phyloP scores from a whole-genome alignment of 1,140 invertebrate genomes.

The Nomia melanderi region DNA sequence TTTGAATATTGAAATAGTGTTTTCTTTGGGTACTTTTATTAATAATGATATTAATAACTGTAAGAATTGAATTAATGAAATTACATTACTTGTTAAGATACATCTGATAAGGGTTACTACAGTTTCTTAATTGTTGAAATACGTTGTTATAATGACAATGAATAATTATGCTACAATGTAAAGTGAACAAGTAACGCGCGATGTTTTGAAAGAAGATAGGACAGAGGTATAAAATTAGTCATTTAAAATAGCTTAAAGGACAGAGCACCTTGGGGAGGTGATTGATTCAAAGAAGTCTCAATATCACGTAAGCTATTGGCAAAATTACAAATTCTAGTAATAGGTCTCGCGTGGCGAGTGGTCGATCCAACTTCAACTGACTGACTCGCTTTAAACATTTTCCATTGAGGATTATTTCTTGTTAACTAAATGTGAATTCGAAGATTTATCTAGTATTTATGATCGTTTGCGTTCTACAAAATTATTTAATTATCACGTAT shows the following conservation, averaged over 20 bases:
- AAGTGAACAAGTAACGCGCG: too few species aligned
- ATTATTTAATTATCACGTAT: background rate
- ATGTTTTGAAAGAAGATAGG: background rate
- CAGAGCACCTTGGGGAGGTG: background rate
- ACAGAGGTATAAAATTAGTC: conserved; percentile 2
- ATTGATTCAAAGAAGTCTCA: background rate
- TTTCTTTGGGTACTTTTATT: too few species aligned
- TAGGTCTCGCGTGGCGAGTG: background rate
- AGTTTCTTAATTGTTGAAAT: too few species aligned
- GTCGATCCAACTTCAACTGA: background rate
- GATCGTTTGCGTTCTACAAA: background rate
- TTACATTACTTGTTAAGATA: too few species aligned
- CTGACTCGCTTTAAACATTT: background rate
- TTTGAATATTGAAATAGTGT: too few species aligned
- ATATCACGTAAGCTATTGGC: conserved; percentile 26
- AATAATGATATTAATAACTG: too few species aligned
- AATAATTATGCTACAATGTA: too few species aligned
- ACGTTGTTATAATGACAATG: too few species aligned
- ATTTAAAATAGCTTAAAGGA: conserved; percentile 32
- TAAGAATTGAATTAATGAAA: too few species aligned
- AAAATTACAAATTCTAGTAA: conserved; percentile 21
- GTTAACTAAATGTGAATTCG: too few species aligned
- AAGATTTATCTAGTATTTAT: too few species aligned
- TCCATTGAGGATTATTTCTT: background rate
- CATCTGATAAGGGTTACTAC: too few species aligned